Conservation (phyloP, 2,113 vertebrate species). For the Pipra filicauda region DNA sequence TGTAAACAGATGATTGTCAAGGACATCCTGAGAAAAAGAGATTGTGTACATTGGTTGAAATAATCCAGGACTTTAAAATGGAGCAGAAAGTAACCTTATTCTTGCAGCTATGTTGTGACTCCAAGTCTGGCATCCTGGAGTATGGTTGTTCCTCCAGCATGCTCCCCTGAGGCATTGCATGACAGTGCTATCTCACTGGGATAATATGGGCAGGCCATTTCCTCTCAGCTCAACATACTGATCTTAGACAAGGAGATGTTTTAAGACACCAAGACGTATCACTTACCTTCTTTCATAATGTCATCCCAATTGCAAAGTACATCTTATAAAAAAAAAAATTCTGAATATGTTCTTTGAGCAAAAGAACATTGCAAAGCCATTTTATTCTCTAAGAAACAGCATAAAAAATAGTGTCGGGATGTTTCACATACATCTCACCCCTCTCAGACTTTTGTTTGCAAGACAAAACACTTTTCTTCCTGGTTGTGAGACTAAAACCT, state of each 20-base stretch:
- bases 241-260: neutral
- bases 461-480: neutral
- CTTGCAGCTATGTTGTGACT: neutral
- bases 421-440: neutral
- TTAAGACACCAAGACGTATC: neutral
- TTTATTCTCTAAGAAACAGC: neutral
- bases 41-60: neutral
- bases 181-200: neutral
- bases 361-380: neutral
- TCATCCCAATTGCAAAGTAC: neutral
- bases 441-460: neutral
- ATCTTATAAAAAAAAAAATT: neutral
- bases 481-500: neutral
- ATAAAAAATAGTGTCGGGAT: neutral
- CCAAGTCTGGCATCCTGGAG: neutral
- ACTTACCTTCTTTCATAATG: neutral
- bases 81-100: neutral
- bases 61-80: neutral
- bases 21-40: neutral
- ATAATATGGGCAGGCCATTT: neutral
- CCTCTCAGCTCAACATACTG: rapidly evolving
- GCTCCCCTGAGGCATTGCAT: neutral
- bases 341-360: neutral
- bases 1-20: neutral
- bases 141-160: neutral